Conservation (phyloP, 2,797 vertebrate genomes). For the Erpetoichthys calabaricus region DNA sequence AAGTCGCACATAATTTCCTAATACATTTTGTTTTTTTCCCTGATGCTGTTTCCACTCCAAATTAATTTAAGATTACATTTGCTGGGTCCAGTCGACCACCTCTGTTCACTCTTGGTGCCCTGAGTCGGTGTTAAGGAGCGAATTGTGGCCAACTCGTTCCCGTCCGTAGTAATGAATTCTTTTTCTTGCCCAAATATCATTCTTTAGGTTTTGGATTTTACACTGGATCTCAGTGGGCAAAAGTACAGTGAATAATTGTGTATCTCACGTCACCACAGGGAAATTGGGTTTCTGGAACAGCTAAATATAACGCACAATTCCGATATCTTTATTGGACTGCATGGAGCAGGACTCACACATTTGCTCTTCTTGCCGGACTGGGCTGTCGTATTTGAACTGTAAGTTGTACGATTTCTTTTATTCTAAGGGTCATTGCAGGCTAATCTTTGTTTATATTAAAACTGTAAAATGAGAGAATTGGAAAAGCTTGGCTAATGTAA, state of each 20-base stretch:
- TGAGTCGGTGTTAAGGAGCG: no score
- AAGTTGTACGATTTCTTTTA: constrained; percentile 29
- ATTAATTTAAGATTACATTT: no score
- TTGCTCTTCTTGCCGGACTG: constrained; percentile 94
- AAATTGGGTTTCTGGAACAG: constrained; percentile 78
- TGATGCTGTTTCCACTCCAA: no score
- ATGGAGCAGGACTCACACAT: constrained; percentile 90
- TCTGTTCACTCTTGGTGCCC: no score
- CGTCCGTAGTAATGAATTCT: no score
- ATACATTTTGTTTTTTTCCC: no score
- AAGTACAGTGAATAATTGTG: neutral
- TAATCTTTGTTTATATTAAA: no score
- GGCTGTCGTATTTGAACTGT: constrained; percentile 94
- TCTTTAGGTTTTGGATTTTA: neutral
- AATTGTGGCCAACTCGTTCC: no score
- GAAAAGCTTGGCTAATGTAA: no score
- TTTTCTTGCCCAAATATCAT: neutral
- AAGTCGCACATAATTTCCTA: no score
- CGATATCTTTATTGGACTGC: constrained; percentile 93
- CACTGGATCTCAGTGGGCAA: neutral
- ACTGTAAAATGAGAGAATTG: no score
- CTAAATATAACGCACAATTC: constrained; percentile 83
- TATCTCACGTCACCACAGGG: constrained; percentile 36
- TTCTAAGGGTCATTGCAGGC: neutral
- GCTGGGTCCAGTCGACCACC: no score